Evolutionary conservation across 2,797 vertebrate genomes (phyloP).

Genomic region (Danio tinwini): DNA sequence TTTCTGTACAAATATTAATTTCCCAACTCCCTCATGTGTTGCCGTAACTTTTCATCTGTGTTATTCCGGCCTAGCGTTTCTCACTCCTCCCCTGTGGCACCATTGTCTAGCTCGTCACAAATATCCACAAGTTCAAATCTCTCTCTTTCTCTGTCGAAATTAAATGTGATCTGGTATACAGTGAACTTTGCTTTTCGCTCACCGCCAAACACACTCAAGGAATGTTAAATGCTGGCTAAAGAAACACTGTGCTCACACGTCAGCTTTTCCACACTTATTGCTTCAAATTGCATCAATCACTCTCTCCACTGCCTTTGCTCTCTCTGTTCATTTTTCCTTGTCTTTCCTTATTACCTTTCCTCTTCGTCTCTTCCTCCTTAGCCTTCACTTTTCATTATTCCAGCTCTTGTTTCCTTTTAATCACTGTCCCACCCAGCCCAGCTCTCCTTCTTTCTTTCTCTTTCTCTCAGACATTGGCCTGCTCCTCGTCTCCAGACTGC

Average conservation of each 20-base stretch:
- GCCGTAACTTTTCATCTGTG: constrained; percentile 42
- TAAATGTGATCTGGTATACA: constrained; percentile 74
- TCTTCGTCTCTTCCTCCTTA: constrained; percentile 69
- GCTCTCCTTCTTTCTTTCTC: constrained; percentile 49
- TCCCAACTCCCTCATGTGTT: constrained; percentile 56
- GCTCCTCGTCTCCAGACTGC: constrained; percentile 49
- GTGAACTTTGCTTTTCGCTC: constrained; percentile 68
- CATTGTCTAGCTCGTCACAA: constrained; percentile 61
- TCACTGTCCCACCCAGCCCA: constrained; percentile 60
- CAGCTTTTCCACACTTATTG: constrained; percentile 84
- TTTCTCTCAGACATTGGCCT: constrained; percentile 56
- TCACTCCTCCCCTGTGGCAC: constrained; percentile 55
- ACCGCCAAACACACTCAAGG: constrained; percentile 74
- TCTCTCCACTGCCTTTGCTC: constrained; percentile 66
- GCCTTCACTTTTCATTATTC: constrained; percentile 50
- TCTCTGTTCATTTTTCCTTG: constrained; percentile 77
- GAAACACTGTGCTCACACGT: constrained; percentile 73
- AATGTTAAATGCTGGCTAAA: constrained; percentile 73
- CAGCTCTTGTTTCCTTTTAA: constrained; percentile 57
- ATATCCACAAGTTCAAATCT: constrained; percentile 54
- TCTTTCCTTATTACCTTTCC: constrained; percentile 80
- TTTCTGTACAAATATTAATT: constrained; percentile 73
- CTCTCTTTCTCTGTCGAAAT: constrained; percentile 67
- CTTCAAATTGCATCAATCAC: constrained; percentile 87
- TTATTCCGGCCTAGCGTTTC: constrained; percentile 52